phyloP scores from a whole-genome alignment of 2,113 vertebrate genomes.

The Catharus bicknelli region DNA sequence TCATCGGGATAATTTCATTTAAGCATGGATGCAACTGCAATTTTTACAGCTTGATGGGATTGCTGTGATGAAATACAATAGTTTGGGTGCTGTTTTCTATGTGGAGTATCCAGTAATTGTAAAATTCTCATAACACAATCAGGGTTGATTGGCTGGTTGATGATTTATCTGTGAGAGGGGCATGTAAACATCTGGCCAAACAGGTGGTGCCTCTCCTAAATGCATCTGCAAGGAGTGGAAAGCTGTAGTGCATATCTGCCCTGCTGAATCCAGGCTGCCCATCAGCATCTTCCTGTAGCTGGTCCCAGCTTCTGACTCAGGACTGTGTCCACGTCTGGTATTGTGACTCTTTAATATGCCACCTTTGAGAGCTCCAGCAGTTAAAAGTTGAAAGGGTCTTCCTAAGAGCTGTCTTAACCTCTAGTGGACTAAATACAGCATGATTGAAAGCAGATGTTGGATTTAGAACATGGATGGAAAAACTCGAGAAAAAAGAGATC shows the following conservation, averaged over 20 bases:
- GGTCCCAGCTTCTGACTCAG: background rate
- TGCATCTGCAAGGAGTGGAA: slow-evolving; percentile 6
- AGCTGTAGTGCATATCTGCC: background rate
- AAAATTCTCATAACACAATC: background rate
- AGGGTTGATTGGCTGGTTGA: slow-evolving; percentile 26
- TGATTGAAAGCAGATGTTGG: background rate
- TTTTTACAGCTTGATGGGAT: background rate
- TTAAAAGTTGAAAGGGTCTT: background rate
- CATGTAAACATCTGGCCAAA: slow-evolving; percentile 1
- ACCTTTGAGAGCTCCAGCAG: background rate
- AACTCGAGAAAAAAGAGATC: background rate
- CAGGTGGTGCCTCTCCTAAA: slow-evolving; percentile 17
- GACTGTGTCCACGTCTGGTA: accelerated
- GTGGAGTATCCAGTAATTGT: background rate
- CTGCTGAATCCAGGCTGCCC: background rate
- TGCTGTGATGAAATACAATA: background rate
- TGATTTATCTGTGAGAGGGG: background rate
- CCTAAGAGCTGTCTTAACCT: background rate
- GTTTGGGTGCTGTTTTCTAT: background rate
- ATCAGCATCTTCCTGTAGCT: background rate
- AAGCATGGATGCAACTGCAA: background rate
- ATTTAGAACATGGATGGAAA: background rate
- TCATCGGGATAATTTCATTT: background rate
- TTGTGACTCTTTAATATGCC: background rate
- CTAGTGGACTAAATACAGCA: background rate